Evolutionary conservation across 2,888 invertebrate species (phyloP), one percentile per base, ranked within the genome.

Genomic region (Flexamia atlantica): DNA sequence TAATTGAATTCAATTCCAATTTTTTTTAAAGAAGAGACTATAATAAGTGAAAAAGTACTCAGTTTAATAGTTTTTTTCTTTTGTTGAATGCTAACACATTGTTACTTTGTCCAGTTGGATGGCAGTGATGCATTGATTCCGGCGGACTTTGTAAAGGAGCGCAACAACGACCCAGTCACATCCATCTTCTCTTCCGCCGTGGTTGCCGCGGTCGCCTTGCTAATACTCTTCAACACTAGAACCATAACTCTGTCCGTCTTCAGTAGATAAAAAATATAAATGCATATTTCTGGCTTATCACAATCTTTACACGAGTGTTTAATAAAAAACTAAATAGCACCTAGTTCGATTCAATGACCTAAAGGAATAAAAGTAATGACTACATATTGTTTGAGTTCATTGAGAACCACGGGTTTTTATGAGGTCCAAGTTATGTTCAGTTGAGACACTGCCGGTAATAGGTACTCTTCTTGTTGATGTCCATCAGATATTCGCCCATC

Each of bases 391-490:
- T 57, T 3, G 12, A 23, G 2, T 57, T 57, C 23, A 23, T 23
- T 23, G 23, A 23, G 7, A 46, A 46, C 46, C 9, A 36, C 46
- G 46, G 25, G 60, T 60, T 60, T 60, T 4, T 9, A 36, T 9
- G 60, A 32, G 68, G 30, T 30, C 7, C 5, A 36, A 9, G 36
- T 36, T 20, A 36, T 57, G 53, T 57, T 80, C 50, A 86, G 72
- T 84, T 85, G 40, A 84, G 28, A 57, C 95, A 95, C 86, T 91
- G 91, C 88, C 94, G 92, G 89, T 94, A 95, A 86, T 91, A 90
- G 85, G 93, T 92, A 32, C 94, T 93, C 87, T 92, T 92, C 68
- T 89, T 88, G 87, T 93, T 93, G 86, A 95, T 95, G 80, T 91
- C 91, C 28, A 88, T 89, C 76, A 95, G 91, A 88, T 95, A 93